Base-by-base conservation (phyloP, 2,113 vertebrate genomes). In the Isurus oxyrinchus region DNA sequence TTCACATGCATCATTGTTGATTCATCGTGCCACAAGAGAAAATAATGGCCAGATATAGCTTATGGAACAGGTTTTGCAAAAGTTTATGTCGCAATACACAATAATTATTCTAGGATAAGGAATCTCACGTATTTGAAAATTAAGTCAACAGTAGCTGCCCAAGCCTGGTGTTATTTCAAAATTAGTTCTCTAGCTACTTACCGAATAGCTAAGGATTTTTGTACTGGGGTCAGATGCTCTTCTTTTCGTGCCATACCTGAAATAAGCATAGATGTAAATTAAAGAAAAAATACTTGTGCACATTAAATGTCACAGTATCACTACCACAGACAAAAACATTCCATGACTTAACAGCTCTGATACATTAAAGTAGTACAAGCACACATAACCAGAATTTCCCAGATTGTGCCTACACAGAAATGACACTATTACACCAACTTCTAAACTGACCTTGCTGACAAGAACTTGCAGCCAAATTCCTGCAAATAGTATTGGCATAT, bases 131-230 rank as follows among this genome's bases (percentile, higher is more conserved):
- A 8, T 27, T 19, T 55, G 53, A 31, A 55, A 95, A 27, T 13
- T 11, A 95, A 67, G 53, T 55, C 7, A 72, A 72, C 90, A 35
- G 3, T 53, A 40, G 21, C 8, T 76, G 40, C 16, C 40, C 11
- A 95, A 76, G 13, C 10, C 10, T 19, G 25, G 94, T 35, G 19
- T 94, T 94, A 67, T 67, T 94, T 94, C 14, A 4, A 72, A 95
- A 72, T 19, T 16, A 90, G 35, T 31, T 13, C 27, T 90, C 0
- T 11, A 67, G 63, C 40, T 97, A 97, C 98, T 98, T 98, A 99
- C 99, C 99, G 99, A 97, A 99, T 99, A 96, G 99, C 99, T 96
- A 99, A 98, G 96, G 98, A 98, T 97, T 98, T 98, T 97, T 99
- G 99, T 61, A 97, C 98, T 6, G 99, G 98, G 21, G 98, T 99